Conservation (phyloP, 2,113 vertebrate species). For the Mus musculus region DNA sequence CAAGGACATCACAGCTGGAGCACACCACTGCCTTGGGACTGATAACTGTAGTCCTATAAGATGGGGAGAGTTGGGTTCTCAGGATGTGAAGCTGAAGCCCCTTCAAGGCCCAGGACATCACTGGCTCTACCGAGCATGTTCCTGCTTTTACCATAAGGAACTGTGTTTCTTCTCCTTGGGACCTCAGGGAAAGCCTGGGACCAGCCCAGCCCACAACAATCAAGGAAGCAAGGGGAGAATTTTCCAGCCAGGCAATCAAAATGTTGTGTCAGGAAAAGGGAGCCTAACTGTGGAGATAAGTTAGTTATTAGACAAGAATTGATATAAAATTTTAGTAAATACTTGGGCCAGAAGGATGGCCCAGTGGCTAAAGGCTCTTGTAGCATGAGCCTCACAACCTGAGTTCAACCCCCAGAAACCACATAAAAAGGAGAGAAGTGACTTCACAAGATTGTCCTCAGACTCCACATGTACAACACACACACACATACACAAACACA, state of each 20-base stretch:
- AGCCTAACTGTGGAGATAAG: neutral
- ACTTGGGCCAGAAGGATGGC: neutral
- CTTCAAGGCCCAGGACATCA: neutral
- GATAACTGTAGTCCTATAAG: neutral
- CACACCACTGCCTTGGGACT: neutral
- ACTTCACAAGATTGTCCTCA: neutral
- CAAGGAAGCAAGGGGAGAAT: neutral
- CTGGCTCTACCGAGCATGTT: neutral
- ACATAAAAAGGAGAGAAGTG: neutral
- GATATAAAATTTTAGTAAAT: neutral
- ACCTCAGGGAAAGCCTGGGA: neutral
- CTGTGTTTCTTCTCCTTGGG: neutral
- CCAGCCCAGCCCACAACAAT: neutral
- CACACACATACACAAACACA: neutral
- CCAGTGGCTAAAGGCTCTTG: neutral
- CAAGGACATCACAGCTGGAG: neutral
- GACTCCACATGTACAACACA: neutral
- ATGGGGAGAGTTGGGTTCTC: neutral
- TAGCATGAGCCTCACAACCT: too few species aligned
- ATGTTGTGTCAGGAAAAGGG: neutral
- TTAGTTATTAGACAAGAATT: neutral
- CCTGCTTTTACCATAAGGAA: neutral
- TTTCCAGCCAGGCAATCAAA: neutral
- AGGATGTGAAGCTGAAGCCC: neutral
- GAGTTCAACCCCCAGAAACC: neutral